Conservation (phyloP, 2,888 invertebrate species). For the Hydraecia micacea region DNA sequence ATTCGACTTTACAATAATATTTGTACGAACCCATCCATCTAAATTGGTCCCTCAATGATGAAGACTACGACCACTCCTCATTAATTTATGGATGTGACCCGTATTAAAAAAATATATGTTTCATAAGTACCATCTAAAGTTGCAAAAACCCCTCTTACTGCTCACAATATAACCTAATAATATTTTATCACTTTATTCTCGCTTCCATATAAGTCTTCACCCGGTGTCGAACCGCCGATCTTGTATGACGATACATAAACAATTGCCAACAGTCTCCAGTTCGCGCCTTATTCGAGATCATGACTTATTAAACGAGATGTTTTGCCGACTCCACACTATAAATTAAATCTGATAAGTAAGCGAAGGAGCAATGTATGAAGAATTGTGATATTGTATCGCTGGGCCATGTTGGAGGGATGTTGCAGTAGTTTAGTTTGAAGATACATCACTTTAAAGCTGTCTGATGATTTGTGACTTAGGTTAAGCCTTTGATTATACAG, state of each 20-base stretch:
- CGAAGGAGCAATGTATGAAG: slow-evolving; percentile 55
- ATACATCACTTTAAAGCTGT: neutral
- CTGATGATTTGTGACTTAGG: neutral
- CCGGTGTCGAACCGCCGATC: slow-evolving; percentile 54
- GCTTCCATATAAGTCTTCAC: slow-evolving; percentile 40
- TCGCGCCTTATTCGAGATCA: slow-evolving; percentile 67
- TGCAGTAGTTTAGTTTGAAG: slow-evolving; percentile 26
- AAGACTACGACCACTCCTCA: neutral
- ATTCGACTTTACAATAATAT: neutral
- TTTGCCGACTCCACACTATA: slow-evolving; percentile 59
- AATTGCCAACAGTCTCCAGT: slow-evolving; percentile 53
- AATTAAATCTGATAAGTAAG: slow-evolving; percentile 61
- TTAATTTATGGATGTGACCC: neutral
- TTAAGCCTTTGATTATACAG: no score
- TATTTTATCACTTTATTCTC: slow-evolving; percentile 60
- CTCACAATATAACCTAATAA: slow-evolving; percentile 33
- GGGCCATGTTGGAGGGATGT: neutral
- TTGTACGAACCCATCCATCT: neutral
- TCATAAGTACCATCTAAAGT: neutral
- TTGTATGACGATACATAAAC: slow-evolving; percentile 54
- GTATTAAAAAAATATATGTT: no score
- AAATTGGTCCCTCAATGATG: neutral
- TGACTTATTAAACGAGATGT: slow-evolving; percentile 64
- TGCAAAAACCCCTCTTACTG: slow-evolving; percentile 5
- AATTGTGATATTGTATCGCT: slow-evolving; percentile 47